Evolutionary conservation across 2,797 vertebrate species (phyloP).

Genomic region (Coranthus polyacanthus): DNA sequence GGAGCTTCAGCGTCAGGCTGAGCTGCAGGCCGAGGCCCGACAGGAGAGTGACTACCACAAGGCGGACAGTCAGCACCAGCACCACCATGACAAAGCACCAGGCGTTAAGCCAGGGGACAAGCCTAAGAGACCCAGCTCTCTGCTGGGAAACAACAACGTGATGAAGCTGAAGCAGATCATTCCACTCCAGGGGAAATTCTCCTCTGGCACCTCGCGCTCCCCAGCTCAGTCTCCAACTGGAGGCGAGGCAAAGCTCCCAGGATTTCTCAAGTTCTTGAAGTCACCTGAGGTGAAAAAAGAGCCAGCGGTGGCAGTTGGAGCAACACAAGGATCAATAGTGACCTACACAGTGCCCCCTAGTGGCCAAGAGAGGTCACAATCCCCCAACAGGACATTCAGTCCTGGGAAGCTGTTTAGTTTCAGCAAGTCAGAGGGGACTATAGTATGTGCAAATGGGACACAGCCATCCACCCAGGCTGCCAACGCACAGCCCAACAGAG

Average conservation of each 20-base stretch:
- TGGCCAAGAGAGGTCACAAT: constrained; percentile 89
- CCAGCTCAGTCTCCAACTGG: constrained; percentile 89
- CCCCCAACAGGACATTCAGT: constrained; percentile 93
- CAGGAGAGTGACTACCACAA: constrained; percentile 85
- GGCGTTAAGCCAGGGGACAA: constrained; percentile 83
- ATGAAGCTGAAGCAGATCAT: constrained; percentile 97
- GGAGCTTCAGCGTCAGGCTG: constrained; percentile 91
- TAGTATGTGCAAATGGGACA: constrained; percentile 78
- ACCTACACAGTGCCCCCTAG: constrained; percentile 40
- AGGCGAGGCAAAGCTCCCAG: constrained; percentile 91
- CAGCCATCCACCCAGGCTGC: constrained; percentile 56
- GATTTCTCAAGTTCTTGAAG: constrained; percentile 94
- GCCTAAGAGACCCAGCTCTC: constrained; percentile 91
- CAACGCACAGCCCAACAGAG: constrained; percentile 72
- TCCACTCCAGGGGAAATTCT: constrained; percentile 92
- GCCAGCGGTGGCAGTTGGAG: constrained; percentile 51
- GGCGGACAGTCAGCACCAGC: constrained; percentile 81
- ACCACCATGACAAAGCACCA: constrained; percentile 85
- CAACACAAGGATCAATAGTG: constrained; percentile 10
- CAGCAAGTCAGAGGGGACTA: constrained; percentile 83
- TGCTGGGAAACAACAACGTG: constrained; percentile 94
- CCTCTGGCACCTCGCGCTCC: constrained; percentile 84
- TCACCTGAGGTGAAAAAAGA: constrained; percentile 90
- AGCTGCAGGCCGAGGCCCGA: constrained; percentile 90
- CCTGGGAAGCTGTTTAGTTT: constrained; percentile 92